Percentiles rank a stretch among this genome's conserved stretches.
Evolutionary conservation across 2,113 vertebrate species (phyloP).

Genomic region (Notarius quadriscutis): DNA sequence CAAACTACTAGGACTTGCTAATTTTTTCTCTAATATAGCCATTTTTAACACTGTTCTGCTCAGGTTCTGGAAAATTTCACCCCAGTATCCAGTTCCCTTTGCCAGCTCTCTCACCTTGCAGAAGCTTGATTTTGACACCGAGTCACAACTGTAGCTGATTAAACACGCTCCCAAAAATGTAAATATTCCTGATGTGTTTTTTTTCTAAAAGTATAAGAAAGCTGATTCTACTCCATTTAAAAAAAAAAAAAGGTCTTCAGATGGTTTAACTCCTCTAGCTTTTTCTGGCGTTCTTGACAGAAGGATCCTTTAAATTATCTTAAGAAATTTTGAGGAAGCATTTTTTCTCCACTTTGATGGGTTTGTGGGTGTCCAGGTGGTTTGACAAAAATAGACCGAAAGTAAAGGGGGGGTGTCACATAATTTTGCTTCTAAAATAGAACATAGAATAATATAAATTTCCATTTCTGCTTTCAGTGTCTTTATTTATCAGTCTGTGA

Average conservation of each 20-base stretch:
- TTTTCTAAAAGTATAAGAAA: not conserved
- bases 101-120: not conserved
- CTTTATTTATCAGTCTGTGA: not conserved
- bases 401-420: not conserved
- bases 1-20: not conserved
- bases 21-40: not conserved
- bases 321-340: not conserved
- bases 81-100: not conserved
- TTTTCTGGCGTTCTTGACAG: not conserved
- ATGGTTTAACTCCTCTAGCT: no score
- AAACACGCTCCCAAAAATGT: not conserved
- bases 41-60: not conserved
- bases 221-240: not conserved
- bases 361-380: not conserved
- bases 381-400: not conserved
- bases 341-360: not conserved
- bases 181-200: not conserved
- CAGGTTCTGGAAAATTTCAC: not conserved
- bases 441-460: not conserved
- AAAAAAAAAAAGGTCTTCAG: not conserved
- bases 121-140: not conserved
- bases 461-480: constrained; percentile 19
- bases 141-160: not conserved
- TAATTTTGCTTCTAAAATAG: not conserved
- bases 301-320: not conserved